Conservation (phyloP, 2,888 invertebrate species). For the Leptopilina myrica region DNA sequence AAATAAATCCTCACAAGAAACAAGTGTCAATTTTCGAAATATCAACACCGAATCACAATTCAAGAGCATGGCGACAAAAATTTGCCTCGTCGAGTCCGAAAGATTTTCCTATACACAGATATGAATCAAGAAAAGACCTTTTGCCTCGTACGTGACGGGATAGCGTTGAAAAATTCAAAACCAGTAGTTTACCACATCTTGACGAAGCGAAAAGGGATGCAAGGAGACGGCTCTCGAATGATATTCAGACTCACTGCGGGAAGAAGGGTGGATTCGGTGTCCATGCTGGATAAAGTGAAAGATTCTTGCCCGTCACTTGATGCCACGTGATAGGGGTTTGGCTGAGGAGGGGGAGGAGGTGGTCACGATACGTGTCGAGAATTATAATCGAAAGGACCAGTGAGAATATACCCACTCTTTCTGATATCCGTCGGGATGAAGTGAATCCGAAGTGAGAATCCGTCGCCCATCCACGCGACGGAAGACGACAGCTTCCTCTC, state of each 20-base stretch:
- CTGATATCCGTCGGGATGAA: slow-evolving; percentile 45
- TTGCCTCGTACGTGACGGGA: slow-evolving; percentile 43
- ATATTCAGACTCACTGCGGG: slow-evolving; percentile 63
- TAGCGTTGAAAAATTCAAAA: slow-evolving; percentile 59
- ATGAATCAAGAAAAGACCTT: slow-evolving; percentile 35
- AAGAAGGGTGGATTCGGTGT: slow-evolving; percentile 72
- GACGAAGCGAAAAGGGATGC: slow-evolving; percentile 55
- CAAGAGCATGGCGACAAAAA: not conserved
- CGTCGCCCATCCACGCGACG: slow-evolving; percentile 41
- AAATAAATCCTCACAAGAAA: too few relatives aligned
- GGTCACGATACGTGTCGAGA: slow-evolving; percentile 72
- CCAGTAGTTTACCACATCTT: slow-evolving; percentile 55
- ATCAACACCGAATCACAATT: not conserved
- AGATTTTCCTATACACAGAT: not conserved
- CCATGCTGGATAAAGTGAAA: slow-evolving; percentile 74
- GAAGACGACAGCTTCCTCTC: slow-evolving; percentile 65
- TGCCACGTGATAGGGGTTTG: slow-evolving; percentile 67
- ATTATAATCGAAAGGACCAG: slow-evolving; percentile 57
- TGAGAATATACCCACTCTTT: slow-evolving; percentile 43
- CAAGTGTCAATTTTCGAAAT: too few relatives aligned
- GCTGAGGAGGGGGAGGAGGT: slow-evolving; percentile 54
- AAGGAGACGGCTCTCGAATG: slow-evolving; percentile 66
- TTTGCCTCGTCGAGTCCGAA: not conserved
- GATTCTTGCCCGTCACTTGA: slow-evolving; percentile 66
- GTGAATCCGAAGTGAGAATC: too few relatives aligned